Base-by-base conservation (phyloP, 1,140 invertebrate species). In the Archegozetes longisetosus region DNA sequence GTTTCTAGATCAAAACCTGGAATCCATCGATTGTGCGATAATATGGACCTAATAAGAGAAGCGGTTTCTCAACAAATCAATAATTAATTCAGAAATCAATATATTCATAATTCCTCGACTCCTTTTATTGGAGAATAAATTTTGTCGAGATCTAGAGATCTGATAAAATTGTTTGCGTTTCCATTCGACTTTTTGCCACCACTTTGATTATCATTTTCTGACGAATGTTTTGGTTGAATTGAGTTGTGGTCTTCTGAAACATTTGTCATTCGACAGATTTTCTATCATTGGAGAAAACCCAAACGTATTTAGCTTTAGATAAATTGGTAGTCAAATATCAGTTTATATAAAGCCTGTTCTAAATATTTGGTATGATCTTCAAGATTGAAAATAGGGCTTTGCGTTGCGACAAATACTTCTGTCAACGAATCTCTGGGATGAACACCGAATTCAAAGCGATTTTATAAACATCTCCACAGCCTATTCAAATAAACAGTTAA, bases 401-500 rank as follows among this genome's bases (percentile, higher is more conserved):
- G 68, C 14, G 84, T 83, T 4, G 85, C 83, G 46, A 86, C 75
- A 49, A 95, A 73, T 50, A 91, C 75, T 71, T 98, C 91, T 24
- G 79, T 80, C 1, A 92, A 74, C 17, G 85, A 82, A 74, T 98
- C 94, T 56, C 92, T 76, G 0, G 93, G 88, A 75, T 98, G 93
- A 56, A 98, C 84, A 25, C 91, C 93, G 72, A 80, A 86, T 73
- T 98, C 94, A 76, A 94, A 96, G 51, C 93, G 80, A 70, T 91
- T 94, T 72, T 97, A 98, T 81, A 98, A 85, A 46, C 89, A 88
- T 62, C 88, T 78, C 94, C 94, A 98, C 73, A 97, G 93, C 70
- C 88, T 93, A 64, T 24, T 59, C n/a, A n/a, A n/a, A n/a, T 3
- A 71, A 71, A 65, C 66, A 62, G 64, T n/a, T 59, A 17, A 3